Base-by-base conservation (phyloP, 2,888 invertebrate species). In the Falcaria lacertinaria region DNA sequence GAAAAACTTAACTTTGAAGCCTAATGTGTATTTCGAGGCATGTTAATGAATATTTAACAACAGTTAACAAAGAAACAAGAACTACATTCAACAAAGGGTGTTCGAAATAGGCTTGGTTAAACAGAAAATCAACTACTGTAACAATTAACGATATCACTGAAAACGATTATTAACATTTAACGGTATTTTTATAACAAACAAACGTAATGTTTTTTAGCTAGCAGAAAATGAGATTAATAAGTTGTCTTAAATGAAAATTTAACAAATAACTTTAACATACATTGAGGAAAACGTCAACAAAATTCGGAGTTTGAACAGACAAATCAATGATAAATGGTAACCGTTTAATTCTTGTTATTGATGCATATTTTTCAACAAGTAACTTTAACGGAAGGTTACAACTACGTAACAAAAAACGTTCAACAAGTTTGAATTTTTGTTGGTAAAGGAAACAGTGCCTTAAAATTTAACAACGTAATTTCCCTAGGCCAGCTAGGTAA, bases 401-500 rank as follows among this genome's bases (percentile, higher is more conserved):
- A 11, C 7, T 28, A 28, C 7, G 28, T 40, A 55, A 56, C 45
- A 37, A 50, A 13, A 7, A 52, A 43, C 34, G 41, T 36, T 7
- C 3, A 7, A 28, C 11, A 3, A 11, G 28, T 28, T 11, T 11
- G 11, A 11, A 22, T 28, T 7, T 28, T 28, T 28, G 11, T 28
- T 11, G 28, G 11, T 28, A 7, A 28, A 11, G 28, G 7, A 25
- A 25, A 8, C 11, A 11, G 28, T 11, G 28, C 28, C 22, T 37
- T 22, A 37, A 15, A 37, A 22, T 14, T n/a, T 22, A 37, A 11
- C 11, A 37, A 37, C 22, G 7, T 22, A 37, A 37, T 37, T 19
- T 5, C 4, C 48, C 54, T 54, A 52, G 55, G 32, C 55, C 60
- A 52, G 54, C 52, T 54, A 55, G 48, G 39, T 38, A 15, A n/a